Evolutionary conservation across 2,888 invertebrate species (phyloP).

Genomic region (Prosopocoilus inquinatus): DNA sequence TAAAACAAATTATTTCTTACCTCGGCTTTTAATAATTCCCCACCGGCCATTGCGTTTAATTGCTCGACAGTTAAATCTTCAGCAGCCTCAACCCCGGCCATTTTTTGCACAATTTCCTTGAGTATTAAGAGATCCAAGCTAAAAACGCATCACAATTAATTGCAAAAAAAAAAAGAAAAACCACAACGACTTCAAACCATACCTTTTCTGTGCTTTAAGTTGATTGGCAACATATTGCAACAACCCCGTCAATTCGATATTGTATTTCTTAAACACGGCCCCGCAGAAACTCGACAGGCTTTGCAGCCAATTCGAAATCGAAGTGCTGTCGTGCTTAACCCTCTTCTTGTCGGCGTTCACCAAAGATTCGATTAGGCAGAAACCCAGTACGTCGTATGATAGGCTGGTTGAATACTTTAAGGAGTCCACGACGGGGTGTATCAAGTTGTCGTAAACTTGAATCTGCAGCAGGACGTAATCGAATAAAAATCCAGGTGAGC

Average conservation of each 20-base stretch:
- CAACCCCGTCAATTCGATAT: constrained; percentile 90
- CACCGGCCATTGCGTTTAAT: constrained; percentile 94
- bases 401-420: constrained; percentile 92
- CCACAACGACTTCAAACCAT: constrained; percentile 29
- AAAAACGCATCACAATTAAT: constrained; percentile 24
- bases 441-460: constrained; percentile 50
- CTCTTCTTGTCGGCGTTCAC: constrained; percentile 73
- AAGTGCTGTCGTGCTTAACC: constrained; percentile 85
- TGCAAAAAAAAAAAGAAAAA: no score
- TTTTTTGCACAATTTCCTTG: constrained; percentile 97
- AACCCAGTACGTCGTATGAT: constrained; percentile 94
- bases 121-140: constrained; percentile 89
- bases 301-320: constrained; percentile 91
- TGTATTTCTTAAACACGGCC: constrained; percentile 95
- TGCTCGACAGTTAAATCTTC: constrained; percentile 97
- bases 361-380: constrained; percentile 91
- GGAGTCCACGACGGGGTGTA: constrained; percentile 91
- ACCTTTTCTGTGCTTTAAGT: constrained; percentile 94
- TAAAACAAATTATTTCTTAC: constrained; percentile 52
- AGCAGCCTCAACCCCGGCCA: constrained; percentile 97
- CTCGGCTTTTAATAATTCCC: constrained; percentile 92
- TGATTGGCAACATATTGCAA: constrained; percentile 97
- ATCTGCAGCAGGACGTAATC: constrained; percentile 71
- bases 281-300: constrained; percentile 95
- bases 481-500: constrained; percentile 92